Evolutionary conservation across 2,888 invertebrate genomes (phyloP), one percentile per base, ranked within the genome.

Genomic region (Conus canariensis): DNA sequence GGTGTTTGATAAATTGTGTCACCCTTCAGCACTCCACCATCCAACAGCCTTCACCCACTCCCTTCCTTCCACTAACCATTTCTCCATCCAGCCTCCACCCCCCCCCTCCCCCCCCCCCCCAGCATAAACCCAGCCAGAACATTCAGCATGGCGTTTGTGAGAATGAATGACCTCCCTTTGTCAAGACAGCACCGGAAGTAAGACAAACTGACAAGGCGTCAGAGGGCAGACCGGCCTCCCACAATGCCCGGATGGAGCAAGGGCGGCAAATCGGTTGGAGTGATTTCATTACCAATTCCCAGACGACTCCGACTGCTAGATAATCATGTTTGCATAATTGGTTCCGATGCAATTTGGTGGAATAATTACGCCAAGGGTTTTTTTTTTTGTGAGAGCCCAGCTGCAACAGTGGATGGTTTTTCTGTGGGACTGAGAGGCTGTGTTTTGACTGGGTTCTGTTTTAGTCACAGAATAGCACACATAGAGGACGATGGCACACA

Each of bases 291-390:
- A 85, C 56, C 12, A 59, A 85, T 1, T 85, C 85, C 85, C 85
- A 59, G 59, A 59, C 85, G n/a, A 85, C 19, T n/a, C 59, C n/a
- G 6, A 59, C 59, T n/a, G 85, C 85, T n/a, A 3, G 59, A 85
- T 85, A 85, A 85, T 85, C 85, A 22, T 22, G 56, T 85, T 85
- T 85, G 85, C 85, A 85, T 59, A 59, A 85, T 85, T 85, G 85
- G 85, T 85, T 59, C n/a, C 8, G 85, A 85, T 85, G 59, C 56
- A 82, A 85, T 85, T 85, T 85, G 19, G 59, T 22, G 59, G 85
- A 85, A 59, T 85, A 22, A 85, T 85, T 85, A 85, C 58, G 85
- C 85, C 59, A 85, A 6, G 67, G 5, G 67, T 9, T 9, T 56
- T n/a, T n/a, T n/a, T 19, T 85, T 59, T 85, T 85, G 59, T 59